Evolutionary conservation across 1,140 invertebrate genomes (phyloP).

Genomic region (Triops cancriformis): DNA sequence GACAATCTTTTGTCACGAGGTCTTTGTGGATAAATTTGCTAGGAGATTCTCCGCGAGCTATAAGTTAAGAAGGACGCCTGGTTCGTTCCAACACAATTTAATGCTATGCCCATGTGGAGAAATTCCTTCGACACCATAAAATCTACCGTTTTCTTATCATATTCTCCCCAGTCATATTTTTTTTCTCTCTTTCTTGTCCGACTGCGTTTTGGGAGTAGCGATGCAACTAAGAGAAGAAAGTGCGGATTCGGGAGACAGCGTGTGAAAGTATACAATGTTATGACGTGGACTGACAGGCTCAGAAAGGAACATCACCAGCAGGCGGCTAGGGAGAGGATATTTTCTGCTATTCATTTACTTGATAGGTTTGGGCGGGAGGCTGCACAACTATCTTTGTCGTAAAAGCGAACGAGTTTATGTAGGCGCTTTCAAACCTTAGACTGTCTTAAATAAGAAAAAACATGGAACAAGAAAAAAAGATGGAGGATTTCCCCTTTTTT

Average conservation of each 20-base stretch:
- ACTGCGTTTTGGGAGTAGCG: too few species aligned
- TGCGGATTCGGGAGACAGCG: background rate
- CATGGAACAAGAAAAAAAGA: background rate
- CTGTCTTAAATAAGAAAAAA: background rate
- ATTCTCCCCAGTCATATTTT: too few species aligned
- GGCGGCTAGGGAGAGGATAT: background rate
- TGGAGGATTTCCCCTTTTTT: background rate
- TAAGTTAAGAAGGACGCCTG: too few species aligned
- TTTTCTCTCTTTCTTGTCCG: too few species aligned
- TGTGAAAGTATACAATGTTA: background rate
- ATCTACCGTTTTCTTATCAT: too few species aligned
- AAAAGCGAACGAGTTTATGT: background rate
- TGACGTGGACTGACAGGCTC: background rate
- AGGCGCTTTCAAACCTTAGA: background rate
- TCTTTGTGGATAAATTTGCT: too few species aligned
- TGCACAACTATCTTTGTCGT: slow-evolving; percentile 1
- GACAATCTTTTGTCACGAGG: too few species aligned
- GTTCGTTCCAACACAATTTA: too few species aligned
- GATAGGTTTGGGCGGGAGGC: background rate
- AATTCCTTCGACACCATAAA: too few species aligned
- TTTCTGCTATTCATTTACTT: slow-evolving; percentile 11
- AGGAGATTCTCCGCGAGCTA: too few species aligned
- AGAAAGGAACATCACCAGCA: background rate
- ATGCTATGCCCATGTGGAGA: too few species aligned
- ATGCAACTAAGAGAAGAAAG: too few species aligned